Base-by-base conservation (phyloP, 2,888 invertebrate species). In the Stegophylla sp. region DNA sequence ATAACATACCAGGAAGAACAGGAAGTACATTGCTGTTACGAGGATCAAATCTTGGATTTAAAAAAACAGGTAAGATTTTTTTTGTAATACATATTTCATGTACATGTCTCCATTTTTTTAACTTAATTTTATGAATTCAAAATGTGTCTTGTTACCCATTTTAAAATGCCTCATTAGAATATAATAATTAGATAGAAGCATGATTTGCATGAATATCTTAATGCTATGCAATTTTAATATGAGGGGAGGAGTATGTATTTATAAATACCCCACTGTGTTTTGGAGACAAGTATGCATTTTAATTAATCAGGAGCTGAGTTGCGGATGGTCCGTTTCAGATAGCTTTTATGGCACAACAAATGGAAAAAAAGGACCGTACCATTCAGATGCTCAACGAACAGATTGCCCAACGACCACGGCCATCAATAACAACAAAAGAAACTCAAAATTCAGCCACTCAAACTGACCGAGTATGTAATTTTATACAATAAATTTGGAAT, bases 301-400 rank as follows among this genome's bases (percentile, higher is more conserved):
- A 61, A 61, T 79, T 79, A 48, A 79, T 79, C 71, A 71, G 79
- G 79, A 71, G 79, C 69, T 79, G 79, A 79, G 79, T 71, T 79
- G 71, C 61, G 79, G 69, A 79, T 79, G 59, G 13, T 79, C 69
- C 79, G 79, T 79, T 79, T 79, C 79, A 79, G 79, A 79, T 79
- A 71, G 59, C 59, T 69, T 79, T 71, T 51, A 79, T 87, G 13
- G 88, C 92, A 89, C 90, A 94, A 85, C 94, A 95, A 89, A 88
- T 95, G 85, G 94, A 95, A 86, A 95, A 96, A 87, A 92, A 92
- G 85, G 94, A 95, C 86, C 90, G 92, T 84, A 91, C 92, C 85
- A 93, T 95, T 87, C 91, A 92, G 85, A 89, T 91, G 86, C 89
- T 95, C 86, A 94, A 94, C 88, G 91, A 91, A 85, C 91, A 93